Percentiles rank a stretch among this genome's conserved stretches.
These are phyloP conservation scores for Habroteleia sp. DNA, from an alignment of 2,888 invertebrate genomes.

Conservation along the genomic window DNA sequence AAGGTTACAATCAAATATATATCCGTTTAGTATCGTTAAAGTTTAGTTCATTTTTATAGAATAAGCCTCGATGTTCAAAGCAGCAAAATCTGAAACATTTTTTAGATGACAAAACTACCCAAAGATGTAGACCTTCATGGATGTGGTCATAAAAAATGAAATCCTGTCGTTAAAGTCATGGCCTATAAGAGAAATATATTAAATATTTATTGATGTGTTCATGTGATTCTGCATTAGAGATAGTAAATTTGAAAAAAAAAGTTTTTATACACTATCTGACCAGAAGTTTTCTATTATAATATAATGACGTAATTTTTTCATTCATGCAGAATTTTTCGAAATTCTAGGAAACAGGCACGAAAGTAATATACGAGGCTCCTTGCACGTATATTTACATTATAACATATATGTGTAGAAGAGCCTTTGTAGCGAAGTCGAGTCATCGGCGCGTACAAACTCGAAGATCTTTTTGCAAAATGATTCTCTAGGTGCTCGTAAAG, in stretches of 20 bases:
- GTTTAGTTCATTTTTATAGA: not conserved
- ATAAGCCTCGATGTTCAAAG: constrained; percentile 13
- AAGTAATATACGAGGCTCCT: constrained; percentile 8
- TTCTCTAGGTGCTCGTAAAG: constrained; percentile 61
- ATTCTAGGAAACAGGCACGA: not conserved
- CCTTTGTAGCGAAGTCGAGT: constrained; percentile 30
- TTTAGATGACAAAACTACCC: constrained; percentile 45
- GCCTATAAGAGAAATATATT: constrained; percentile 46
- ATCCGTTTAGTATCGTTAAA: no score
- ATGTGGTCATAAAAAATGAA: constrained; percentile 53
- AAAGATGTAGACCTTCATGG: constrained; percentile 35
- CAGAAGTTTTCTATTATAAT: no score
- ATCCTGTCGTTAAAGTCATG: constrained; percentile 51
- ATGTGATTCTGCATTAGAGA: constrained; percentile 55
- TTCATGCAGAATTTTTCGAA: no score
- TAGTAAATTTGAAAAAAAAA: no score
- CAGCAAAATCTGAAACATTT: constrained; percentile 30
- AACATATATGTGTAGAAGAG: constrained; percentile 16
- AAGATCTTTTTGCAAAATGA: constrained; percentile 46
- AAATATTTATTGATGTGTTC: constrained; percentile 51
- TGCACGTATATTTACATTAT: constrained; percentile 29
- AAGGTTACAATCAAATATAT: no score
- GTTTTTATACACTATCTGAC: no score
- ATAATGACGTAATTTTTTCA: no score
- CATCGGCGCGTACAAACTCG: constrained; percentile 48